These are phyloP conservation scores for Morpho deidamia DNA, from an alignment of 2,888 invertebrate species.

Conservation along the genomic window DNA sequence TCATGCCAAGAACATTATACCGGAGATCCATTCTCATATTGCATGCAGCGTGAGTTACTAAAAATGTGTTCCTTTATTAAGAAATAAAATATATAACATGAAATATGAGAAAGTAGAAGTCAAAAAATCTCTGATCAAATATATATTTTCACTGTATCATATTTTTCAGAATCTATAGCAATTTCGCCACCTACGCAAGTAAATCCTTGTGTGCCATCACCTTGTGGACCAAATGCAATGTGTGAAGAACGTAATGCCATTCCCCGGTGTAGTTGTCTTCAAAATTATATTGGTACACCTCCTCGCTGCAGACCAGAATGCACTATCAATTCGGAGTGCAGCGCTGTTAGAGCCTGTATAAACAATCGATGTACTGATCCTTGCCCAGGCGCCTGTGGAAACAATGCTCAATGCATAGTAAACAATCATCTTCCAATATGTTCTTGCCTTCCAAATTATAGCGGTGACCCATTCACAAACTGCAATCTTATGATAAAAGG, in stretches of 20 bases:
- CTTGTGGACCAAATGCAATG: slow-evolving; percentile 82
- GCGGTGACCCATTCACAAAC: slow-evolving; percentile 82
- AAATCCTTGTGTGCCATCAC: slow-evolving; percentile 81
- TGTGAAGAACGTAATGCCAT: slow-evolving; percentile 78
- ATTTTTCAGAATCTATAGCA: slow-evolving; percentile 44
- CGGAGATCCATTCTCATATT: slow-evolving; percentile 86
- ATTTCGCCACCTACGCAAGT: slow-evolving; percentile 39
- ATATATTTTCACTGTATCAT: background rate
- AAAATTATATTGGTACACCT: slow-evolving; percentile 79
- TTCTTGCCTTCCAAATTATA: slow-evolving; percentile 78
- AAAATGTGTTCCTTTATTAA: too few species aligned
- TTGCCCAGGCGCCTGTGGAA: slow-evolving; percentile 82
- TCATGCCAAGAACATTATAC: slow-evolving; percentile 84
- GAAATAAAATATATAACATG: too few species aligned
- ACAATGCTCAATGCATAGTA: slow-evolving; percentile 84
- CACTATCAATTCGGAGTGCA: slow-evolving; percentile 82
- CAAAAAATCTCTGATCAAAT: background rate
- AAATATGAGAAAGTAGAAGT: background rate
- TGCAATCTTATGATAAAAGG: slow-evolving; percentile 53
- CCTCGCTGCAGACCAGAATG: slow-evolving; percentile 84
- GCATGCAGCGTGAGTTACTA: slow-evolving; percentile 66
- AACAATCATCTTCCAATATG: slow-evolving; percentile 85
- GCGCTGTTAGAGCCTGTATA: slow-evolving; percentile 80
- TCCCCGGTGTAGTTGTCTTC: slow-evolving; percentile 81
- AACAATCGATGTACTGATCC: slow-evolving; percentile 85